These are phyloP conservation scores for Actias luna DNA, from an alignment of 2,888 invertebrate species.

Conservation along the genomic window DNA sequence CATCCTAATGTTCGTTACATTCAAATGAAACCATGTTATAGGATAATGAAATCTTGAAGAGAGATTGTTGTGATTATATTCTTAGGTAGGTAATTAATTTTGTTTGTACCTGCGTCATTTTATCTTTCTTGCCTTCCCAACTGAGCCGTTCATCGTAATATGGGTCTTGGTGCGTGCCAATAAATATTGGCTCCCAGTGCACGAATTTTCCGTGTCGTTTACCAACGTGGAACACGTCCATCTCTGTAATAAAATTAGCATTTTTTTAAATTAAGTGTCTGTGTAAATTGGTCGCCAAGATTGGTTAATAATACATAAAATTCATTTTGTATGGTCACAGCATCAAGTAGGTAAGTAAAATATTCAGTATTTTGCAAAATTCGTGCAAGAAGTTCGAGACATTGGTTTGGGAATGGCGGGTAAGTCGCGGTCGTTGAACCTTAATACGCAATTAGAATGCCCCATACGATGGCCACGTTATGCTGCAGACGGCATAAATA, in stretches of 20 bases:
- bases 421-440: slow-evolving; percentile 70
- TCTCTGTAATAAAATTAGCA: slow-evolving; percentile 51
- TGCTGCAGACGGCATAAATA: slow-evolving; percentile 72
- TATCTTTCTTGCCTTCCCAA: slow-evolving; percentile 97
- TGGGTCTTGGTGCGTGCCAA: slow-evolving; percentile 94
- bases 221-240: slow-evolving; percentile 92
- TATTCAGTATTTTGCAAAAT: slow-evolving; percentile 63
- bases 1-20: too few species aligned
- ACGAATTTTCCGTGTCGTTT: slow-evolving; percentile 89
- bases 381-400: slow-evolving; percentile 56
- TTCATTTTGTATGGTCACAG: slow-evolving; percentile 8
- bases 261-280: slow-evolving; percentile 12
- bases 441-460: slow-evolving; percentile 80
- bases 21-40: too few species aligned
- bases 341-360: slow-evolving; percentile 32
- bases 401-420: slow-evolving; percentile 55
- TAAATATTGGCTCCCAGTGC: slow-evolving; percentile 97
- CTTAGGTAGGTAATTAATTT: neutral
- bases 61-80: neutral
- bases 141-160: slow-evolving; percentile 95
- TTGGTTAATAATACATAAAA: slow-evolving; percentile 12
- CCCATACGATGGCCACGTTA: slow-evolving; percentile 67
- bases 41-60: neutral
- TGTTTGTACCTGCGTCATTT: slow-evolving; percentile 94
- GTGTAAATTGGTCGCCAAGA: neutral